Conservation (phyloP, 2,113 vertebrate genomes). For the Campylomormyrus numenius region DNA sequence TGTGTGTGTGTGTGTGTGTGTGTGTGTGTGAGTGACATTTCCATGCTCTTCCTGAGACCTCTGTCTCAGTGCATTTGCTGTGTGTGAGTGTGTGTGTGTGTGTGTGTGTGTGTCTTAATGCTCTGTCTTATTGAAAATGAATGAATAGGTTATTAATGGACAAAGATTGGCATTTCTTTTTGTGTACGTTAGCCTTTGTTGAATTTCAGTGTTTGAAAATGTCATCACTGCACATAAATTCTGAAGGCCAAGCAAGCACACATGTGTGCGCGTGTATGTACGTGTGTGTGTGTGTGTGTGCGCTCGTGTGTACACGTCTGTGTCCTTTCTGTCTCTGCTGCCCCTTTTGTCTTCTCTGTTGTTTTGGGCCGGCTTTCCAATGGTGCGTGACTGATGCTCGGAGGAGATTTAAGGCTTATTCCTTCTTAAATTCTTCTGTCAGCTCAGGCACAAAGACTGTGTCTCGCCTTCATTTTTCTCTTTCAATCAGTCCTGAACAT, state of each 20-base stretch:
- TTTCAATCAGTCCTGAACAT: neutral
- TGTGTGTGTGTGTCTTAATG: neutral
- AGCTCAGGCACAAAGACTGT: conserved; percentile 43
- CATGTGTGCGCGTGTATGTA: conserved; percentile 1
- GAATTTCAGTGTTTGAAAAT: neutral
- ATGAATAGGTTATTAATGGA: neutral
- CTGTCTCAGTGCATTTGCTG: neutral
- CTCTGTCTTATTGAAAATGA: neutral
- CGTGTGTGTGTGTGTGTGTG: neutral
- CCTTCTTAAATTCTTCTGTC: conserved; percentile 47
- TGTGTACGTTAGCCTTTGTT: neutral
- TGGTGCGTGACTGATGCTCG: conserved; percentile 16
- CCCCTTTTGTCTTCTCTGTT: neutral
- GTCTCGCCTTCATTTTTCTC: conserved; percentile 20
- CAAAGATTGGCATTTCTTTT: neutral
- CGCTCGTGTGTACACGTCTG: neutral
- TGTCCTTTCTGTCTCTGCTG: neutral
- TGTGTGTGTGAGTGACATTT: neutral
- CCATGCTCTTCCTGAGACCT: neutral
- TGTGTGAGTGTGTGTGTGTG: neutral
- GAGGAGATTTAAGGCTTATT: conserved; percentile 47
- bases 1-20: neutral
- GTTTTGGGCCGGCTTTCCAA: conserved; percentile 25
- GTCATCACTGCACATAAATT: neutral
- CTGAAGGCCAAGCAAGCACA: conserved; percentile 9